Evolutionary conservation across 2,888 invertebrate species (phyloP).

Genomic region (Pherbina coryleti): DNA sequence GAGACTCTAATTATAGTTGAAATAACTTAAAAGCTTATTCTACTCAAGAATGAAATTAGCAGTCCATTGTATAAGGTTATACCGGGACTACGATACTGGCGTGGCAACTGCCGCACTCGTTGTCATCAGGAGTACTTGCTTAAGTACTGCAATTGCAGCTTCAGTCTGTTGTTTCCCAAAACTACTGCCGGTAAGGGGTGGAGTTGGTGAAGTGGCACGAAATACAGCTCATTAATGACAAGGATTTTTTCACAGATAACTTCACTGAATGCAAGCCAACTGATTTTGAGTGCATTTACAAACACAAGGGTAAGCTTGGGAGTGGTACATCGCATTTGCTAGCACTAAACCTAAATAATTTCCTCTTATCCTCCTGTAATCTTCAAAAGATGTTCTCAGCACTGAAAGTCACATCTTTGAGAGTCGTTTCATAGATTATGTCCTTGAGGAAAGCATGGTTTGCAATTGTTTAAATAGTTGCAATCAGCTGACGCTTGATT

Average conservation of each 20-base stretch:
- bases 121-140: constrained; percentile 65
- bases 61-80: constrained; percentile 58
- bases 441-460: constrained; percentile 58
- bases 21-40: background rate
- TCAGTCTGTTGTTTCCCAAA: constrained; percentile 61
- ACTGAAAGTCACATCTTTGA: constrained; percentile 55
- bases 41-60: constrained; percentile 54
- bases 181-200: constrained; percentile 44
- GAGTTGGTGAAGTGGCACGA: constrained; percentile 27
- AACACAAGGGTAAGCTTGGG: constrained; percentile 57
- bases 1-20: background rate
- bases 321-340: background rate
- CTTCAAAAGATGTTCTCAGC: constrained; percentile 51
- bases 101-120: constrained; percentile 61
- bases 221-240: background rate
- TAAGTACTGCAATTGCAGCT: constrained; percentile 61
- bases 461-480: constrained; percentile 65
- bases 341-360: background rate
- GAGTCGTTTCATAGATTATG: constrained; percentile 55
- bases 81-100: constrained; percentile 61
- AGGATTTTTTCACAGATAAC: constrained; percentile 52
- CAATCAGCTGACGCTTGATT: constrained; percentile 56
- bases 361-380: background rate
- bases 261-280: constrained; percentile 58
- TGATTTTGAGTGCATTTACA: constrained; percentile 61